Base-by-base conservation (phyloP, 2,797 vertebrate genomes). In the Menidia menidia region DNA sequence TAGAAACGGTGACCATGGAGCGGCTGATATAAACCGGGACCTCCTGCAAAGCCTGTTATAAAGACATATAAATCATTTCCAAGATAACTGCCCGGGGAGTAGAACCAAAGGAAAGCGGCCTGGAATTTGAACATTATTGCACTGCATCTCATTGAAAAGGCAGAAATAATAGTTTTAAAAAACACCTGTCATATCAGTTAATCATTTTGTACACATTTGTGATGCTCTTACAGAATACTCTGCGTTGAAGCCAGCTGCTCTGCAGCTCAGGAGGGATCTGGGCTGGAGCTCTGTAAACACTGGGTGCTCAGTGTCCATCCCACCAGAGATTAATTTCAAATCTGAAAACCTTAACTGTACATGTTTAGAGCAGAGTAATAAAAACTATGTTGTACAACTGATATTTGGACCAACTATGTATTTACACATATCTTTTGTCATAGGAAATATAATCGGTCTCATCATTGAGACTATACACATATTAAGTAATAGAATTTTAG, bases 91-190 rank as follows among this genome's bases (percentile, higher is more conserved):
- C 18, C 54, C 59, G 39, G 62, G 45, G 39, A 63, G 30, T 52
- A 53, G 30, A 63, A 35, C 39, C 15, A 56, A 47, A 75, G 11
- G 41, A 78, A 75, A 19, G 54, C 73, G 64, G 43, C 64, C 66
- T 51, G 60, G 58, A 61, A 63, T 64, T 35, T 41, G 19, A 62
- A 62, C 33, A 10, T 77, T 80, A 82, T 78, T 87, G 89, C 82
- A 83, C 79, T 59, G 65, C 42, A 57, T 44, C 58, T 72, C n/a
- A 47, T 48, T 60, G 18, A 60, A 61, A 62, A 75, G 13, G 57
- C 16, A 43, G 25, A 47, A 5, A 62, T 68, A 41, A 60, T 57
- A 73, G 39, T 31, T 57, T 66, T 59, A 51, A 32, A 25, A 32
- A 71, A 25, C 25, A 25, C 2, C 25, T 25, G 25, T 25, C 2